phyloP scores from a whole-genome alignment of 2,888 invertebrate genomes.

The Hyppa rectilinea region DNA sequence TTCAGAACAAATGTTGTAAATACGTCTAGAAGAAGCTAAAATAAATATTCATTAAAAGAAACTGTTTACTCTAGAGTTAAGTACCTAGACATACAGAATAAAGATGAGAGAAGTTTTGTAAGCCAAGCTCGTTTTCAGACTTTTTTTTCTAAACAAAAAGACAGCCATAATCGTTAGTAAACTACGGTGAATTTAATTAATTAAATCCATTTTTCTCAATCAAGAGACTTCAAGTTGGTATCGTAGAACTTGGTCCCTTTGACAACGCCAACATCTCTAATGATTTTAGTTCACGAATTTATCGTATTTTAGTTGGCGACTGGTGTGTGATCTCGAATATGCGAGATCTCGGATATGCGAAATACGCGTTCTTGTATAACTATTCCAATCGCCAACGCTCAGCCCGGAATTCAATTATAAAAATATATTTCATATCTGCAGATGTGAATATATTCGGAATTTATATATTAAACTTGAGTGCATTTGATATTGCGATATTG shows the following conservation, averaged over 20 bases:
- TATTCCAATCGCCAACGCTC: conserved; percentile 43
- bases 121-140: background rate
- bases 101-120: background rate
- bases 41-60: background rate
- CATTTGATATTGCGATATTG: background rate
- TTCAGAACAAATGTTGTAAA: background rate
- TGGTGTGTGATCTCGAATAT: conserved; percentile 11
- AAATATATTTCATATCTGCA: conserved; percentile 29
- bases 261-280: background rate
- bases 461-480: conserved; percentile 11
- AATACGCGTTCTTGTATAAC: conserved; percentile 48
- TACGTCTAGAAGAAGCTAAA: background rate
- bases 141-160: background rate
- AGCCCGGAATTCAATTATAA: conserved; percentile 45
- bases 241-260: background rate
- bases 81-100: background rate
- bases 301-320: conserved; percentile 2
- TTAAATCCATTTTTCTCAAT: background rate
- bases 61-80: background rate
- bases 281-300: conserved; percentile 9
- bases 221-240: background rate
- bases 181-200: background rate
- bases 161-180: background rate
- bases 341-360: conserved; percentile 19
- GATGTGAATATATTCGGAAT: conserved; percentile 13